Base-by-base conservation (phyloP, 2,888 invertebrate genomes). In the Sesia bembeciformis region DNA sequence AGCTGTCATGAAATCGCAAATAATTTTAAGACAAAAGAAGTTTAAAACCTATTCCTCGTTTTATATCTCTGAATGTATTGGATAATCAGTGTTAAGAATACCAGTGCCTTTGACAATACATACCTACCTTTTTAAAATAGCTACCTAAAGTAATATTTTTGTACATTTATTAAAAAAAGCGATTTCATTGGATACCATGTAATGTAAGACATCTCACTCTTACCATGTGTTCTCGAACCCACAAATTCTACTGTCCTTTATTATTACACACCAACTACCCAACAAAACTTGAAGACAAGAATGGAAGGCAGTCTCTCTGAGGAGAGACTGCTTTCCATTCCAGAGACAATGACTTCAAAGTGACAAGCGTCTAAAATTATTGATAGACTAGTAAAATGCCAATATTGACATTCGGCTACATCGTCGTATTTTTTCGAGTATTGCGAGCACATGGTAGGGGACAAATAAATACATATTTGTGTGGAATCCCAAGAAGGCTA, bases 71-170 rank as follows among this genome's bases (percentile, higher is more conserved):
- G 76, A 76, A 68, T 68, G 69, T 78, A 74, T 76, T 65, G 66
- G 69, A 63, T 72, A 75, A 73, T 76, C 81, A 76, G 70, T 63
- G 5, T 64, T 77, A 81, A 76, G 73, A 70, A 74, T 81, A 86
- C 87, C 88, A 89, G 89, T 88, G 89, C 89, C 89, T 89, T 89
- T 74, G 74, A 83, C 81, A 80, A 86, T 81, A 86, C 87, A 88
- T 87, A 89, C 88, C 84, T 86, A 84, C 82, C 75, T 81, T 66
- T 80, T n/a, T 39, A 76, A 78, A 81, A 81, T 81, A 82, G 72
- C 73, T 78, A 70, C 67, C 70, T 78, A 78, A 78, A 81, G 62
- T 76, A 70, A 86, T 89, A 87, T 88, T 88, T 88, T 88, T 87
- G 78, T 88, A 88, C 79, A 80, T 75, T 78, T 85, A 65, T 80